Base-by-base conservation (phyloP, 2,113 vertebrate species). In the Saguinus midas region DNA sequence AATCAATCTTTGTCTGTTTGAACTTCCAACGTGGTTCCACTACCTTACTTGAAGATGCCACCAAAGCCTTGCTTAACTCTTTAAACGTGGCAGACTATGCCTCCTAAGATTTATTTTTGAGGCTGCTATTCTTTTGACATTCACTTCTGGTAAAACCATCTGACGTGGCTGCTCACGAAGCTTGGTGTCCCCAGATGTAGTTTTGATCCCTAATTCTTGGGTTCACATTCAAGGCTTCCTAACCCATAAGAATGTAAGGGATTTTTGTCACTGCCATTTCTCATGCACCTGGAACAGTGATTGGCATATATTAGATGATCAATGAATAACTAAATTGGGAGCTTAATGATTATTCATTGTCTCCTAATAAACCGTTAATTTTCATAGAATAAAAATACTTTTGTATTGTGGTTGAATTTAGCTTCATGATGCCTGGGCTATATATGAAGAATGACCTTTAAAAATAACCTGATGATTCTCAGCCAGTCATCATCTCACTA, bases 141-240 rank as follows among this genome's bases (percentile, higher is more conserved):
- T 84, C 18, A 50, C 2, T 61, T 20, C 16, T 82, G 9, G 82
- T 87, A 48, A 68, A 87, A 75, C 6, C 21, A 57, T 10, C 14
- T 68, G 13, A 35, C 0, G 1, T 18, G 43, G 18, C 16, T 84
- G 8, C 3, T 25, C 4, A 17, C 8, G 14, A 0, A 16, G 35
- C 29, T 80, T 35, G 70, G 29, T 48, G 61, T 45, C 50, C 3
- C 18, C 61, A 29, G 27, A 3, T 45, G 3, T 55, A 23, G 8
- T 91, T 40, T 64, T 94, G 64, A n/a, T 18, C 27, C 12, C 40
- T 91, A 66, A 48, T 7, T 48, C 12, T 66, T 81, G 13, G 21
- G 12, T 27, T 14, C 61, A 78, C 27, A n/a, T 80, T 78, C 21
- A 80, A 84, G 20, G 11, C 37, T 80, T 45, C n/a, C 29, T 61